Conservation (phyloP, 2,888 invertebrate species). For the Choristoneura rosaceana region DNA sequence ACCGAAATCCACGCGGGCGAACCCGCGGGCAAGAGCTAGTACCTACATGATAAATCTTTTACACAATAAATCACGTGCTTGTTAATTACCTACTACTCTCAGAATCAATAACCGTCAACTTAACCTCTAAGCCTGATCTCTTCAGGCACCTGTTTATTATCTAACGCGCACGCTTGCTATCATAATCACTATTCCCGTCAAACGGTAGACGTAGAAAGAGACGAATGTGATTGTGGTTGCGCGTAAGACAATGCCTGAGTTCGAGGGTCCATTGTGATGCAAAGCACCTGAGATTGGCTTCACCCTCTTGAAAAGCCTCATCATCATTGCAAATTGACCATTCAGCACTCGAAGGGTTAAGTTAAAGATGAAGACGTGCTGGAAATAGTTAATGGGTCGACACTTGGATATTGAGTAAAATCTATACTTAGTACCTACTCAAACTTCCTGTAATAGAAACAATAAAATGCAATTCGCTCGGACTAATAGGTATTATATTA, state of each 20-base stretch:
- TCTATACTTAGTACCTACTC: background rate
- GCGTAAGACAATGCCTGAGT: constrained; percentile 15
- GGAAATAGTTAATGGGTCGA: constrained; percentile 28
- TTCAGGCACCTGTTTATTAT: too few relatives aligned
- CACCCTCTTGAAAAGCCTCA: constrained; percentile 55
- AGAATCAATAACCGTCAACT: constrained; percentile 1
- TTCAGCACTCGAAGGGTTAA: constrained; percentile 47
- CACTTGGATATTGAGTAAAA: background rate
- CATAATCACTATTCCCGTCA: too few relatives aligned
- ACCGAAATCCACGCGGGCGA: too few relatives aligned
- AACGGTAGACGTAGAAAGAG: too few relatives aligned
- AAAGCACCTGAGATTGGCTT: constrained; percentile 37
- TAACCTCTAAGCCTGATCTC: constrained; percentile 2
- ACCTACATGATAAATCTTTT: too few relatives aligned
- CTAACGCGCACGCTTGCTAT: too few relatives aligned
- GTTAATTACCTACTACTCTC: too few relatives aligned
- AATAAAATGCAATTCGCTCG: too few relatives aligned
- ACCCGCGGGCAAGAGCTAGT: too few relatives aligned
- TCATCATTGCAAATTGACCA: constrained; percentile 74
- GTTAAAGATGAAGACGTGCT: background rate
- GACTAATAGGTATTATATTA: too few relatives aligned
- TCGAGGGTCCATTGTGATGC: constrained; percentile 29
- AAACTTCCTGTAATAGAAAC: too few relatives aligned
- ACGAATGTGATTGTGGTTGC: background rate
- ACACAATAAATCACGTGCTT: too few relatives aligned